Conservation (phyloP, 2,888 invertebrate genomes). For the Heterodera filipjevi region DNA sequence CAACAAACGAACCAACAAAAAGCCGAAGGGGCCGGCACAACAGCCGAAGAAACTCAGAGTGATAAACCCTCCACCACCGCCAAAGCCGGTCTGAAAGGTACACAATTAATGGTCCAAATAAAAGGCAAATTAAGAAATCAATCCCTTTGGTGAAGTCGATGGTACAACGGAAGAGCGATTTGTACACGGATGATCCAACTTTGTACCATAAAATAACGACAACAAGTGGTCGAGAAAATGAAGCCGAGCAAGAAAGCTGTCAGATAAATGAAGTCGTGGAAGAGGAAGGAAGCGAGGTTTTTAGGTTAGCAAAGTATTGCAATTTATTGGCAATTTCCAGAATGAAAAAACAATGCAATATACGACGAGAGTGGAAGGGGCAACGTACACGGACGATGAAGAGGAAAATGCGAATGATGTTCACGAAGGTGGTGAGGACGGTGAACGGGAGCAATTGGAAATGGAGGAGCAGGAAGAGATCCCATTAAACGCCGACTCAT, state of each 20-base stretch:
- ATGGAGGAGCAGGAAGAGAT: background rate
- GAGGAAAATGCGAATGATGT: background rate
- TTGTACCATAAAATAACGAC: slow-evolving; percentile 15
- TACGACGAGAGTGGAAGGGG: slow-evolving; percentile 19
- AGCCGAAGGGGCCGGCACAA: slow-evolving; percentile 9
- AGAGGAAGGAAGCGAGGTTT: slow-evolving; percentile 8
- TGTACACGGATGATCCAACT: slow-evolving; percentile 18
- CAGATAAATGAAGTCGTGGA: background rate
- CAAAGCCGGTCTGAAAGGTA: slow-evolving; percentile 13
- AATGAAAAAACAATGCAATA: background rate
- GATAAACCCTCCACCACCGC: slow-evolving; percentile 24
- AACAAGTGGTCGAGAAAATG: background rate
- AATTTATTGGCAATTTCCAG: background rate
- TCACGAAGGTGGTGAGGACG: background rate
- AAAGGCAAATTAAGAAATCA: slow-evolving; percentile 10
- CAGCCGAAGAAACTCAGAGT: slow-evolving; percentile 17
- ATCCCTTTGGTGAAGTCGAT: slow-evolving; percentile 15
- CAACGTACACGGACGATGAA: slow-evolving; percentile 15
- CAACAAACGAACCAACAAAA: background rate
- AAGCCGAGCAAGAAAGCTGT: background rate
- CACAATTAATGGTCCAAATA: background rate
- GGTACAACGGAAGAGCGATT: slow-evolving; percentile 9
- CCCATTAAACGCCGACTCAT: background rate
- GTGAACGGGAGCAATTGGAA: background rate
- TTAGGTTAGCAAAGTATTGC: background rate